Evolutionary conservation across 1,140 invertebrate species (phyloP).

Genomic region (Grapholita molesta): DNA sequence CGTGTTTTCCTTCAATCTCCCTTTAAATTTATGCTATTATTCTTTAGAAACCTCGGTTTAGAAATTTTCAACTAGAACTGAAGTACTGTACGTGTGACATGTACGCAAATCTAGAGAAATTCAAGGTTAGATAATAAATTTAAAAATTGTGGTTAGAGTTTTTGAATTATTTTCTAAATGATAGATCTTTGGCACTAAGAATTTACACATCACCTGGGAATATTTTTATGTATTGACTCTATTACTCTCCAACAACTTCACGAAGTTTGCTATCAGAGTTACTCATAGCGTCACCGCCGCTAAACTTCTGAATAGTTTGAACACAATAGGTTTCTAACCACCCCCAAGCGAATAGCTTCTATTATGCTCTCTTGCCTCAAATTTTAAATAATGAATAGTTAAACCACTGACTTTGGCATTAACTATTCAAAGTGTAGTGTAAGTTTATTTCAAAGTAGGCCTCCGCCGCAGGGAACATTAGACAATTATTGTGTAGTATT

Average conservation of each 20-base stretch:
- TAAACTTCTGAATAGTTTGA: constrained; percentile 7
- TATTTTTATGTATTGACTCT: neutral
- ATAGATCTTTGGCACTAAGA: no score
- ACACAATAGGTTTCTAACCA: constrained; percentile 6
- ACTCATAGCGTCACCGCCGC: neutral
- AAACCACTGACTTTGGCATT: neutral
- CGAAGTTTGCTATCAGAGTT: neutral
- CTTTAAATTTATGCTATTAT: no score
- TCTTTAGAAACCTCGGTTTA: no score
- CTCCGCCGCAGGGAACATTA: neutral
- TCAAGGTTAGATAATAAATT: no score
- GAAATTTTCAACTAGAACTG: no score
- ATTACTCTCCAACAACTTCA: neutral
- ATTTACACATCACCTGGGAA: neutral
- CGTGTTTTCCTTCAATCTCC: no score
- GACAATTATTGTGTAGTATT: neutral
- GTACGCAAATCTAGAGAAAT: no score
- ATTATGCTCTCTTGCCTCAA: neutral
- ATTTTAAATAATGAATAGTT: constrained; percentile 9
- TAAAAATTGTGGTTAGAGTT: no score
- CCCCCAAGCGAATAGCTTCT: neutral
- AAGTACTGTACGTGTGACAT: no score
- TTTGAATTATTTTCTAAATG: no score
- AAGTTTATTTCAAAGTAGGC: neutral
- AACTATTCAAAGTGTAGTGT: no score